These are phyloP conservation scores for Nilaparvata lugens DNA, from an alignment of 1,140 invertebrate species.

Conservation along the genomic window DNA sequence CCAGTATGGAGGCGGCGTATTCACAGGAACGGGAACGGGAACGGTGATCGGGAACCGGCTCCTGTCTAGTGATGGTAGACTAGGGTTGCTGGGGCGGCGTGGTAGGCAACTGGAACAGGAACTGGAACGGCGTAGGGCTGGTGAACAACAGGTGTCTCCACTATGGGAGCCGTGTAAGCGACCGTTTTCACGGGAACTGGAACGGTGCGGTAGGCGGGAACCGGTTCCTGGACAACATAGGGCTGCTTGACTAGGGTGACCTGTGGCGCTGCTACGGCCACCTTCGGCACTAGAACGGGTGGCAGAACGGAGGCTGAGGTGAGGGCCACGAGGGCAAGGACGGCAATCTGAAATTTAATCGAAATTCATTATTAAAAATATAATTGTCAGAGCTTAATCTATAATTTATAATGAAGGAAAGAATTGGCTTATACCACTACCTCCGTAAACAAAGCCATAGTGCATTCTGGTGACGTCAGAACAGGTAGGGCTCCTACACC, in stretches of 20 bases:
- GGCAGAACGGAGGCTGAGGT: conserved; percentile 18
- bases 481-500: too few relatives aligned
- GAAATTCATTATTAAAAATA: too few relatives aligned
- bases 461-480: too few relatives aligned
- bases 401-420: too few relatives aligned
- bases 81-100: conserved; percentile 5
- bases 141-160: conserved; percentile 7
- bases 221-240: conserved; percentile 26
- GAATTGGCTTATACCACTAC: too few relatives aligned
- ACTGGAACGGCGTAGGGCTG: conserved; percentile 10
- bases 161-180: conserved; percentile 26
- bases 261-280: conserved; percentile 26
- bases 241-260: conserved; percentile 30
- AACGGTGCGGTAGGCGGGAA: conserved; percentile 24
- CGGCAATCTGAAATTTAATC: conserved; percentile 20
- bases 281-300: conserved; percentile 28
- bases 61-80: neutral
- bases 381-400: too few relatives aligned
- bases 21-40: too few relatives aligned
- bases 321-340: conserved; percentile 15
- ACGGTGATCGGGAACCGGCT: too few relatives aligned
- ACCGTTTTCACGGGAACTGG: conserved; percentile 29
- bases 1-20: too few relatives aligned
- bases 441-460: too few relatives aligned
- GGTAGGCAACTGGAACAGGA: conserved; percentile 14